Evolutionary conservation across 2,113 vertebrate genomes (phyloP).

Genomic region (Smithornis capensis): DNA sequence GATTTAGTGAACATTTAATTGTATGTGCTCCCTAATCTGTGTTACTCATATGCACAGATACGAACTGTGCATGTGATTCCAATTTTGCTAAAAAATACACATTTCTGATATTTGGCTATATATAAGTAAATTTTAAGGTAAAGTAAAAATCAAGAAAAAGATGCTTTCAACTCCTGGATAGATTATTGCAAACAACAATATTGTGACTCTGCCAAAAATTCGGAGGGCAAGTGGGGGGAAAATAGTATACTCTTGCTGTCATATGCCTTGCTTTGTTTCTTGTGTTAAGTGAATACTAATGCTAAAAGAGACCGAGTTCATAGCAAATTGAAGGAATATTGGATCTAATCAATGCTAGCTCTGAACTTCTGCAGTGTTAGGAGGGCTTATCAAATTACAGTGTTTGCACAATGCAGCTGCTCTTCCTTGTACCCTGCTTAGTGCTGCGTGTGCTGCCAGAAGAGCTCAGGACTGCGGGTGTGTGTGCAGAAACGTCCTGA

Average conservation of each 20-base stretch:
- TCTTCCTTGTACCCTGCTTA: background rate
- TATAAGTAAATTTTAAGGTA: background rate
- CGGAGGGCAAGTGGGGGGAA: no score
- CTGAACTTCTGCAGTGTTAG: background rate
- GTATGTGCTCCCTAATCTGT: fast-evolving
- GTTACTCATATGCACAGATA: background rate
- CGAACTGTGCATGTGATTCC: background rate
- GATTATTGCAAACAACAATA: background rate
- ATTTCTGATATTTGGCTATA: no score
- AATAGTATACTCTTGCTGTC: background rate
- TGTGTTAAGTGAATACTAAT: background rate
- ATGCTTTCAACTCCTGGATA: background rate
- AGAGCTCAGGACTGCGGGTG: background rate
- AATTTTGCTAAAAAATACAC: background rate
- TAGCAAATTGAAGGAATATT: background rate
- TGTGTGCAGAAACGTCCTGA: background rate
- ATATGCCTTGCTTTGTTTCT: background rate
- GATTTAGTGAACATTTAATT: background rate
- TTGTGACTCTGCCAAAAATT: no score
- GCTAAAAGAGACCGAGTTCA: background rate
- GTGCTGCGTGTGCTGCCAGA: background rate
- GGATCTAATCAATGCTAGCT: background rate
- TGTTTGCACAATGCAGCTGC: background rate
- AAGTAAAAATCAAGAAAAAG: background rate
- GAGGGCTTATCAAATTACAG: background rate